Evolutionary conservation across 1,140 invertebrate genomes (phyloP), one percentile per base, ranked within the genome.

Genomic region (Cherax destructor): DNA sequence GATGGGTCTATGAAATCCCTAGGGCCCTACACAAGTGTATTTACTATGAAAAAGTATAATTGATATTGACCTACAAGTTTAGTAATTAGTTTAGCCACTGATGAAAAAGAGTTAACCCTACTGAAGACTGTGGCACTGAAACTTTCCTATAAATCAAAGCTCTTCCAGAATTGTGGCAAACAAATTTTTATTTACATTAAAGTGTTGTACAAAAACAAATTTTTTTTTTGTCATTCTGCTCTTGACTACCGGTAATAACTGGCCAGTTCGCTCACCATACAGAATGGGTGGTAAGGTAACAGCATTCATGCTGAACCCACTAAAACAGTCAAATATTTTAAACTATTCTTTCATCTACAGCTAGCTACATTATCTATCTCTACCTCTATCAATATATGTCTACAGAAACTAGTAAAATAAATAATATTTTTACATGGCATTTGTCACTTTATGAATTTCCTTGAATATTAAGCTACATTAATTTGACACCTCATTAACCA

Each of bases 391-490:
- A 11, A 21, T 69, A n/a, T n/a, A 69, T 69, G 21, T 69, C 65
- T 69, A 69, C 65, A 69, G 5, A 21, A 18, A 21, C 65, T 69
- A 21, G 18, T n/a, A 69, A 11, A 69, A 21, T n/a, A 69, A 69
- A 69, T 69, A 69, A 69, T 69, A 69, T 18, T 69, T 18, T 69
- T 69, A 69, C 65, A 69, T 21, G 18, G 65, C 18, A 69, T 69
- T n/a, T 69, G 65, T 69, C 65, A 69, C 65, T n/a, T n/a, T 3
- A 69, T 69, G 65, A n/a, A 47, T 83, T 59, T 61, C 30, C 41
- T 61, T 83, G 52, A 83, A 83, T 83, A 83, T 83, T 83, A 52
- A 83, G 80, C 80, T 24, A 83, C 30, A 50, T 61, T 61, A 52
- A 83, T 50, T 83, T 61, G 13, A n/a, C 56, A 24, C 56, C 6